These are phyloP conservation scores for Clitarchus hookeri DNA, from an alignment of 2,888 invertebrate species.

Conservation along the genomic window DNA sequence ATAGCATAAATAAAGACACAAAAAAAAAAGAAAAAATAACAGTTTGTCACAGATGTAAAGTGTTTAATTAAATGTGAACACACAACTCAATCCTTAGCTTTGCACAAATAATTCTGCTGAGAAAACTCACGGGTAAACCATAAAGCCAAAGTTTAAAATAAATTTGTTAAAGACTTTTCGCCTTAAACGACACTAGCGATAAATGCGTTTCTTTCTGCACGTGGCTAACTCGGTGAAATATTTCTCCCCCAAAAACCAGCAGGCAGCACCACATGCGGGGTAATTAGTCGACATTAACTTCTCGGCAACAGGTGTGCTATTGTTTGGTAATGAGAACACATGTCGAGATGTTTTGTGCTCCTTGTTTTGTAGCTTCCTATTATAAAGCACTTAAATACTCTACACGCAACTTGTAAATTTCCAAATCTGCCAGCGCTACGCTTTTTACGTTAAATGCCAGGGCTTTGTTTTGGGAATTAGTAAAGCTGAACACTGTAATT, in stretches of 20 bases:
- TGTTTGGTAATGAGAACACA: constrained; percentile 1
- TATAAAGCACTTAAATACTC: not conserved
- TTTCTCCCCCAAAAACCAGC: not conserved
- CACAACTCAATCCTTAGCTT: too few relatives aligned
- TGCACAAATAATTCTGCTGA: too few relatives aligned
- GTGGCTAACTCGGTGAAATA: not conserved
- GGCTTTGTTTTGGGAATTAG: too few relatives aligned
- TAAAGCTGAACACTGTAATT: too few relatives aligned
- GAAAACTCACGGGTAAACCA: too few relatives aligned
- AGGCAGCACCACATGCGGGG: not conserved
- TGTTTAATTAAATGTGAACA: too few relatives aligned
- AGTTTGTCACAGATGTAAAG: too few relatives aligned
- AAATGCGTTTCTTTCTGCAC: not conserved
- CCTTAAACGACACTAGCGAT: not conserved
- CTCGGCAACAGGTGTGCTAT: constrained; percentile 11
- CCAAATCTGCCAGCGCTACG: not conserved
- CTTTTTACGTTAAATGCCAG: too few relatives aligned
- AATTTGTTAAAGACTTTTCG: too few relatives aligned
- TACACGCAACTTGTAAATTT: not conserved
- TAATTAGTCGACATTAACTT: not conserved
- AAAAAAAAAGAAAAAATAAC: too few relatives aligned
- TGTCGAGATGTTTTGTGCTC: not conserved
- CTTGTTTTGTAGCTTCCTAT: not conserved
- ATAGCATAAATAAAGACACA: too few relatives aligned
- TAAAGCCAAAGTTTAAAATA: too few relatives aligned